A percentile compares a stretch with the other conserved stretches of the same genome.
Conservation (phyloP, 2,797 vertebrate species). For the Astyanax mexicanus region DNA sequence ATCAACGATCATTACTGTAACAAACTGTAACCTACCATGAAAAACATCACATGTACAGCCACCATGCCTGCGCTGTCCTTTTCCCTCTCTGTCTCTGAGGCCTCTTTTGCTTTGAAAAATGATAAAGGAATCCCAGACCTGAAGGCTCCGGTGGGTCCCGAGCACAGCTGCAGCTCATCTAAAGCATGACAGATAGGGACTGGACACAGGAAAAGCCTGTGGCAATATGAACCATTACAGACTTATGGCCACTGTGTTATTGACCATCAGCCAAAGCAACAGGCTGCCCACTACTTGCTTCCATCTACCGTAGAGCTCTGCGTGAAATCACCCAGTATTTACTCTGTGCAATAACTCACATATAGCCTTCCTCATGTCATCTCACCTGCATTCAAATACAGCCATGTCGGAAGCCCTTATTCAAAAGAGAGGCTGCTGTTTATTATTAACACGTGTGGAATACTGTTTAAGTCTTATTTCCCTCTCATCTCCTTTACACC, state of each 20-base stretch:
- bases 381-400: background rate
- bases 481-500: background rate
- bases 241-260: slow-evolving; percentile 33
- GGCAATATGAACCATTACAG: slow-evolving; percentile 30
- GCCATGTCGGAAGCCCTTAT: background rate
- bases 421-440: background rate
- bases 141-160: background rate
- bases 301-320: slow-evolving; percentile 32
- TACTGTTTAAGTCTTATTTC: background rate
- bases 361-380: background rate
- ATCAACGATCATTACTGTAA: background rate
- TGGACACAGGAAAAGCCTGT: slow-evolving; percentile 17
- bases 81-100: background rate
- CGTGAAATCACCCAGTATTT: slow-evolving; percentile 18
- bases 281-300: slow-evolving; percentile 29
- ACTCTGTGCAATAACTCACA: slow-evolving; percentile 30
- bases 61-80: background rate
- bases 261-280: slow-evolving; percentile 43
- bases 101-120: background rate
- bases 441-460: background rate
- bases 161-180: background rate
- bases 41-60: background rate
- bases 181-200: slow-evolving; percentile 36
- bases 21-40: no score
- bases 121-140: slow-evolving; percentile 17